Base-by-base conservation (phyloP, 2,888 invertebrate genomes). In the Electrophaes corylata region DNA sequence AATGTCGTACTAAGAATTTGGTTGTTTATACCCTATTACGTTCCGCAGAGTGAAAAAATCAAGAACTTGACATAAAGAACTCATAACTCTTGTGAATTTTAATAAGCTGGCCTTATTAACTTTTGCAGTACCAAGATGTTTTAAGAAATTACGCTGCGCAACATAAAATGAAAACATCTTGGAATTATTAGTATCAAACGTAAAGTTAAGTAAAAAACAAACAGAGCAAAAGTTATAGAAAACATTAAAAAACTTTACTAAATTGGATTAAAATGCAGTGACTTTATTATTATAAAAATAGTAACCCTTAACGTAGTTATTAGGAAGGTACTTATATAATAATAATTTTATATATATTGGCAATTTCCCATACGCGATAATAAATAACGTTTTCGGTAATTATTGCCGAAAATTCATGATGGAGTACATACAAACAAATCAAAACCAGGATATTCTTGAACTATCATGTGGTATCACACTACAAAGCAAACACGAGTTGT, bases 91-190 rank as follows among this genome's bases (percentile, higher is more conserved):
- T 37, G 37, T 39, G 35, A 18, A 45, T 29, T 39, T 52, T 52
- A 45, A 52, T 50, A 50, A 50, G 50, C 20, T 50, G 19, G 12
- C 20, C 41, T 41, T 41, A 50, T 50, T 50, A 50, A 43, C 14
- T 50, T 50, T 43, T 19, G 23, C 10, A 20, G 40, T 31, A 20
- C 19, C 23, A 5, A 8, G 18, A 26, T 26, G n/a, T 39, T 50
- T 40, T 10, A 40, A 40, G 48, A 29, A 47, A 37, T 14, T 6
- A 33, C 16, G 12, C 12, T 14, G 10, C 23, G 39, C n/a, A 18
- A 16, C 26, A 20, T 20, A 39, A 43, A 49, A 49, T 49, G 3
- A 35, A 35, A 35, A 35, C 20, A 35, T 35, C n/a, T 46, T 8
- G 45, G 4, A 19, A 5, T 40, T 19, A 29, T 29, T 29, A 29